phyloP scores from a whole-genome alignment of 1,140 invertebrate genomes.

The Agrilus planipennis region DNA sequence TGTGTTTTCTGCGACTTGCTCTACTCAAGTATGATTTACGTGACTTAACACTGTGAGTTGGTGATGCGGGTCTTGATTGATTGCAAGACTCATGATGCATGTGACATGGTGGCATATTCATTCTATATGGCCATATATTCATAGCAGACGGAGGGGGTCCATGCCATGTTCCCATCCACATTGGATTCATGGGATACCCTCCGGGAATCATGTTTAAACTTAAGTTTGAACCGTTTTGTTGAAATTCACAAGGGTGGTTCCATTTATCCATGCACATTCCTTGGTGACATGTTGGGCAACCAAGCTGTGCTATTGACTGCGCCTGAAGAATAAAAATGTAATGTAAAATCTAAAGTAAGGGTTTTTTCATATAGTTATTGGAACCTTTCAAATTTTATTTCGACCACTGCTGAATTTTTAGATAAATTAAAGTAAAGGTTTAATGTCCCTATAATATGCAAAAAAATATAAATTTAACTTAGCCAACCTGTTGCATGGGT shows the following conservation, averaged over 20 bases:
- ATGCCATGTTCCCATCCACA: constrained; percentile 39
- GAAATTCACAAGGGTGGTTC: constrained; percentile 31
- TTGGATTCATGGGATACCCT: constrained; percentile 27
- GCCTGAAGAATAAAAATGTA: constrained; percentile 38
- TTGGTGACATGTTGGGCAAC: constrained; percentile 44
- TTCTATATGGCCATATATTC: constrained; percentile 33
- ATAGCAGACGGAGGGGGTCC: constrained; percentile 33
- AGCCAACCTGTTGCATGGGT: constrained; percentile 34
- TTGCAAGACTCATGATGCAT: constrained; percentile 25
- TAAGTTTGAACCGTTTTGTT: constrained; percentile 51
- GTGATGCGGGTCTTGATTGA: constrained; percentile 45
- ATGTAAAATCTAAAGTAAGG: neutral
- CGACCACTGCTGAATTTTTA: neutral
- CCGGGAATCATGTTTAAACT: constrained; percentile 45
- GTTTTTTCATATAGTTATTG: too few relatives aligned
- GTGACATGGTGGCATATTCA: constrained; percentile 22
- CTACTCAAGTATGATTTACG: constrained; percentile 43
- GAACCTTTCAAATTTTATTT: neutral
- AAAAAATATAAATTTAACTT: too few relatives aligned
- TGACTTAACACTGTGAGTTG: constrained; percentile 54
- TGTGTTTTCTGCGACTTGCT: constrained; percentile 29
- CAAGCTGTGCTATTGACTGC: constrained; percentile 57
- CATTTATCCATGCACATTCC: constrained; percentile 31
- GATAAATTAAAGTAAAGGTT: neutral
- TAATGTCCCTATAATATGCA: too few relatives aligned